Base-by-base conservation (phyloP, 64 coral and sea anemone species). In the Montipora capricornis region DNA sequence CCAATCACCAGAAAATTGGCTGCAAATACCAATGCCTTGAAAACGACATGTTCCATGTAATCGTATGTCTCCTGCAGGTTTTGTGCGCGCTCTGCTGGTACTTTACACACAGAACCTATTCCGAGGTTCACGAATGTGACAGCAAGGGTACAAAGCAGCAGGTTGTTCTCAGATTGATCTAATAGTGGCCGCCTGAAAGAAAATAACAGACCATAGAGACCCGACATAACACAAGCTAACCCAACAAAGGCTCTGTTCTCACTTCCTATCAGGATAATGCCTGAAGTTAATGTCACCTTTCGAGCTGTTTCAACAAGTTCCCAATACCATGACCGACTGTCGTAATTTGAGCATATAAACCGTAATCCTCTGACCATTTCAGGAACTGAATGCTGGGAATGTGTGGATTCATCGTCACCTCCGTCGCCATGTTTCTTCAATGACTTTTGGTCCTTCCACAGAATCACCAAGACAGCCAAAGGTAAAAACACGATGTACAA, bases 221-320 rank as follows among this genome's bases (percentile, higher is more conserved):
- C 71, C 3, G 71, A n/a, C 6, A 74, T 74, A 6, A 74, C 5
- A 8, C 17, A 74, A 24, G 71, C 71, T 74, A 74, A 74, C n/a
- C 71, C 71, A 29, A 74, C 26, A 8, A 10, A 74, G 22, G 71
- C n/a, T 24, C 71, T 74, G 20, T 8, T 74, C 24, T 74, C 71
- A 6, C 24, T 2, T 74, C 71, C 71, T 6, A 74, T 24, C n/a
- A 74, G 71, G n/a, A 74, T 74, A 3, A 74, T 10, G 24, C 71
- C 71, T 24, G 71, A 74, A 26, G 71, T 74, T 74, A 74, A 20
- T 6, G 26, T 24, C 20, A 74, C 71, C 24, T 74, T 74, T 20
- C 71, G 71, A 24, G n/a, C n/a, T 10, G 10, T 74, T 74, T 74
- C 71, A 74, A 74, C 71, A n/a, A 74, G 71, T 74, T 74, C 71